These are phyloP conservation scores for Hesperophylax magnus DNA, from an alignment of 1,140 invertebrate genomes.

Conservation along the genomic window DNA sequence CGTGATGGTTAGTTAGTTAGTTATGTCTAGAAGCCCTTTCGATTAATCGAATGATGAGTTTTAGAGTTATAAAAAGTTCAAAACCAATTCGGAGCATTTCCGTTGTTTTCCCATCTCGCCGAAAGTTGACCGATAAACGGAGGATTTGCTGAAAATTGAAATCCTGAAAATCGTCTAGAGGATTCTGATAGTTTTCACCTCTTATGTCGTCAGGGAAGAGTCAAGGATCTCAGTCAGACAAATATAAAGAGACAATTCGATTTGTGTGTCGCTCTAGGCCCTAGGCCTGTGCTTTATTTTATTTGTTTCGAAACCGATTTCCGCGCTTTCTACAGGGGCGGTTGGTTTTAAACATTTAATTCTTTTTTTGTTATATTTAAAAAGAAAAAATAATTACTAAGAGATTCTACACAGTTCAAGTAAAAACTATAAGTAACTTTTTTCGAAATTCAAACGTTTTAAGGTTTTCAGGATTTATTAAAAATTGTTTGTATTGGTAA, in stretches of 20 bases:
- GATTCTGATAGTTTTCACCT: neutral
- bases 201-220: slow-evolving; percentile 17
- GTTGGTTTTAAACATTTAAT: too few species aligned
- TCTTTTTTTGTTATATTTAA: too few species aligned
- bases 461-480: too few species aligned
- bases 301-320: slow-evolving; percentile 11
- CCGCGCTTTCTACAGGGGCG: neutral
- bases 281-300: slow-evolving; percentile 32
- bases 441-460: too few species aligned
- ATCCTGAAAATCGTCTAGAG: too few species aligned
- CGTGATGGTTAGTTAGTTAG: too few species aligned
- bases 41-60: neutral
- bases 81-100: neutral
- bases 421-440: too few species aligned
- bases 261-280: slow-evolving; percentile 18
- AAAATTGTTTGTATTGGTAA: too few species aligned
- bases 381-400: too few species aligned
- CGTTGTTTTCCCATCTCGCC: neutral
- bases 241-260: slow-evolving; percentile 27
- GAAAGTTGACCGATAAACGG: slow-evolving; percentile 34
- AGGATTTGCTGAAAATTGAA: slow-evolving; percentile 10
- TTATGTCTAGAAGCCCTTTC: too few species aligned
- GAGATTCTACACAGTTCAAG: too few species aligned
- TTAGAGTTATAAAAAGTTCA: neutral
- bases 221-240: slow-evolving; percentile 25